Conservation (phyloP, 1,140 invertebrate genomes). For the Zophobas morio region DNA sequence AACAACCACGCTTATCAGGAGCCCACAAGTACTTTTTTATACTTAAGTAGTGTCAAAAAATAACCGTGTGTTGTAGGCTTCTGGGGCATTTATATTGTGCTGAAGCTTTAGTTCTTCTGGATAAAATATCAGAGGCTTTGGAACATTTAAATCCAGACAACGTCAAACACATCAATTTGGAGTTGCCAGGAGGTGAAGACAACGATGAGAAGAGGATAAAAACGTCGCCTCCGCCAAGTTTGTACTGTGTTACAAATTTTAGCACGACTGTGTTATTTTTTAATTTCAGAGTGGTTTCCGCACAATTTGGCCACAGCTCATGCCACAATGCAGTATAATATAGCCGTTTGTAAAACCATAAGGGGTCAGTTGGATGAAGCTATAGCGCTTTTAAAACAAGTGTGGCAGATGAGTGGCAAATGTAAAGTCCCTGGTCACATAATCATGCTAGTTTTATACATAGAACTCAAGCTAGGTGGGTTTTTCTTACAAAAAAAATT, state of each 20-base stretch:
- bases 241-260: constrained; percentile 19
- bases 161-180: constrained; percentile 73
- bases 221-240: constrained; percentile 66
- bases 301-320: constrained; percentile 76
- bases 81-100: constrained; percentile 91
- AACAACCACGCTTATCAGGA: constrained; percentile 76
- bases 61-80: constrained; percentile 73
- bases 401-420: constrained; percentile 73
- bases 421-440: constrained; percentile 81
- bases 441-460: constrained; percentile 80
- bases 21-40: constrained; percentile 72
- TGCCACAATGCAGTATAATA: constrained; percentile 83
- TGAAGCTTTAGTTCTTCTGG: constrained; percentile 88
- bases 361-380: constrained; percentile 85
- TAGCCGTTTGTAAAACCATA: constrained; percentile 83
- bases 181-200: constrained; percentile 66
- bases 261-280: constrained; percentile 13
- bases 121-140: constrained; percentile 87
- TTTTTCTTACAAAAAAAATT: neutral
- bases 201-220: constrained; percentile 66
- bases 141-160: constrained; percentile 87
- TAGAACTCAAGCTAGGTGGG: constrained; percentile 80
- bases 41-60: neutral
- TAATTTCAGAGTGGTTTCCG: constrained; percentile 78
- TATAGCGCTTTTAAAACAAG: constrained; percentile 77